Base-by-base conservation (phyloP, 2,797 vertebrate genomes). In the Chaetodon trifasciatus region DNA sequence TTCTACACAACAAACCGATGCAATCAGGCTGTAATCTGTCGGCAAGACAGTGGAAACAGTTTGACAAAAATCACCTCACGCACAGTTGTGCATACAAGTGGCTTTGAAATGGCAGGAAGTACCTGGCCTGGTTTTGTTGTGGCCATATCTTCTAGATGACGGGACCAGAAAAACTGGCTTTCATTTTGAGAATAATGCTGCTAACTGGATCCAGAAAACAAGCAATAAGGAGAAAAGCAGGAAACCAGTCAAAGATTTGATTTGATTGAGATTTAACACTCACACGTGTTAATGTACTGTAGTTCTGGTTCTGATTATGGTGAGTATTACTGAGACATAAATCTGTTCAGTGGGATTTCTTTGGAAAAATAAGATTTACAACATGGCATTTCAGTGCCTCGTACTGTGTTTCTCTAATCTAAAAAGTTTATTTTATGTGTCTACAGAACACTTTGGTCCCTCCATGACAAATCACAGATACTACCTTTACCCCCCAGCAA, bases 101-200 rank as follows among this genome's bases (percentile, higher is more conserved):
- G 12, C 63, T 85, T 21, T 66, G 42, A 79, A 77, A 74, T 58
- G 21, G 15, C 23, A 35, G 53, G 42, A 80, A 78, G 53, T 64
- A 23, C 84, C 58, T 47, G 12, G 35, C 44, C 44, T 37, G 37
- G 40, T 60, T 79, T 80, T 77, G 68, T 68, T 76, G 42, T n/a
- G 21, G 46, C 2, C 13, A 62, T 76, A 74, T 78, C 65, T 35
- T 78, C 10, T 65, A 28, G 8, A 78, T 79, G 37, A 58, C 50
- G n/a, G 42, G 71, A 40, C 6, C 70, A 69, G 44, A 69, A 24
- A 69, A 42, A 16, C 55, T 47, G 46, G 35, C 23, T 69, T 70
- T 66, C 28, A 64, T 40, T 50, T 21, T 62, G 11, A 62, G 24
- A 79, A 56, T 63, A 35, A 81, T 64, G 52, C 8, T 9, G 60